phyloP scores from a whole-genome alignment of 2,888 invertebrate species.

The Luffia ferchaultella region DNA sequence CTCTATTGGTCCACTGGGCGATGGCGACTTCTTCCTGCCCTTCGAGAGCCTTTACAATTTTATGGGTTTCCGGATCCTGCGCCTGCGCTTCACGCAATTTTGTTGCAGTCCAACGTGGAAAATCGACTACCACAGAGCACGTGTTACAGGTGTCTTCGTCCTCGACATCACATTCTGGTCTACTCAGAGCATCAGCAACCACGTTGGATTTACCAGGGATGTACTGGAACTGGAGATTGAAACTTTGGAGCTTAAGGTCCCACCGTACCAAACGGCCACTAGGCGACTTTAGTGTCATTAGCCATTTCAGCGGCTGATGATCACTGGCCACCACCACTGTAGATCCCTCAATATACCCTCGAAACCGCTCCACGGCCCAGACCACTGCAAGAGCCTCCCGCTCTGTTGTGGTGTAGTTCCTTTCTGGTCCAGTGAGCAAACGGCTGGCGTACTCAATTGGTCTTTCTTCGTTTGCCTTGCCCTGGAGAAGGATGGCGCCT shows the following conservation, averaged over 20 bases:
- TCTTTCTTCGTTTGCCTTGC: constrained; percentile 11
- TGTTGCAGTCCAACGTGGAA: constrained; percentile 9
- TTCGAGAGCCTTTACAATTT: constrained; percentile 18
- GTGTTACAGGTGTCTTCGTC: constrained; percentile 9
- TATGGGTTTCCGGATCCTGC: constrained; percentile 14
- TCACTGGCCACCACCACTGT: neutral
- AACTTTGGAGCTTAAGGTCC: constrained; percentile 34
- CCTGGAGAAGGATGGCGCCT: constrained; percentile 10
- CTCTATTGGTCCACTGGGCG: constrained; percentile 6
- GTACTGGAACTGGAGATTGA: constrained; percentile 29
- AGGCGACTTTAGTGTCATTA: constrained; percentile 31
- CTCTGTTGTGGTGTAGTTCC: constrained; percentile 28
- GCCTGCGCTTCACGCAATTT: constrained; percentile 14
- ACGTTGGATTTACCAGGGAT: constrained; percentile 30
- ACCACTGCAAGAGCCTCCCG: constrained; percentile 24
- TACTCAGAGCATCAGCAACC: constrained; percentile 30
- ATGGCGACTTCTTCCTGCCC: constrained; percentile 1
- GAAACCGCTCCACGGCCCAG: constrained; percentile 16
- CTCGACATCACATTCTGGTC: neutral
- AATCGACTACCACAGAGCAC: constrained; percentile 14
- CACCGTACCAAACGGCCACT: constrained; percentile 40
- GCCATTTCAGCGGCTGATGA: constrained; percentile 32
- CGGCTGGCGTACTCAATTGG: constrained; percentile 20
- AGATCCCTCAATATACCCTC: constrained; percentile 23
- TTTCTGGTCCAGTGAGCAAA: constrained; percentile 20